Conservation (phyloP, 2,797 vertebrate genomes). For the Darevskia nairensis region DNA sequence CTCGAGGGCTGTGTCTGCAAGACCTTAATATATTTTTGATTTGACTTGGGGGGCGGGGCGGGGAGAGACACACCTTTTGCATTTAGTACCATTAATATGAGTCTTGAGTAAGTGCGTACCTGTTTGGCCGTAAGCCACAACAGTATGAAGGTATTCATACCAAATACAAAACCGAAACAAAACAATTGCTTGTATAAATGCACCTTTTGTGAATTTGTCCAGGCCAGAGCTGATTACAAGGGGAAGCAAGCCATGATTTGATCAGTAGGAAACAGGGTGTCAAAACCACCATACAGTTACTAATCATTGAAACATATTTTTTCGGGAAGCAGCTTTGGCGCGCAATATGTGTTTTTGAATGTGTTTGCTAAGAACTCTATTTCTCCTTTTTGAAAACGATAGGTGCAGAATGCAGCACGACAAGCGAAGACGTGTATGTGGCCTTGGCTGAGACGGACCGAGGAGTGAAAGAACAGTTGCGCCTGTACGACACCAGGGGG, state of each 20-base stretch:
- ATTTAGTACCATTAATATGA: neutral
- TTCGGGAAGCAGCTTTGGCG: no score
- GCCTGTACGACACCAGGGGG: constrained; percentile 93
- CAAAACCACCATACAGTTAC: neutral
- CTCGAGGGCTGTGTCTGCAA: constrained; percentile 7
- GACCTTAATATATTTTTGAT: neutral
- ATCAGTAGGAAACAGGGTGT: neutral
- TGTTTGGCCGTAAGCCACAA: neutral
- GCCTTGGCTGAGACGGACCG: constrained; percentile 93
- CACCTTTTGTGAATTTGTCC: no score
- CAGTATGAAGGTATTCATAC: neutral
- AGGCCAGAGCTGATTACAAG: neutral
- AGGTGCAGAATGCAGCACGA: constrained; percentile 90
- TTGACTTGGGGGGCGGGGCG: no score
- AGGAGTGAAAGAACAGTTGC: constrained; percentile 91
- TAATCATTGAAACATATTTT: neutral
- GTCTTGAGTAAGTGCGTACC: neutral
- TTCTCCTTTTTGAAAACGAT: constrained; percentile 40
- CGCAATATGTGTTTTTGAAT: neutral
- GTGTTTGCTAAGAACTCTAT: rapidly evolving
- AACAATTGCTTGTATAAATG: neutral
- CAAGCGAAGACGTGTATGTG: constrained; percentile 94
- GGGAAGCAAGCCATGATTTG: neutral
- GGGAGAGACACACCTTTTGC: neutral
- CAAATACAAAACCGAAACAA: neutral